phyloP scores from a whole-genome alignment of 2,888 invertebrate genomes.

The Sympetrum striolatum region DNA sequence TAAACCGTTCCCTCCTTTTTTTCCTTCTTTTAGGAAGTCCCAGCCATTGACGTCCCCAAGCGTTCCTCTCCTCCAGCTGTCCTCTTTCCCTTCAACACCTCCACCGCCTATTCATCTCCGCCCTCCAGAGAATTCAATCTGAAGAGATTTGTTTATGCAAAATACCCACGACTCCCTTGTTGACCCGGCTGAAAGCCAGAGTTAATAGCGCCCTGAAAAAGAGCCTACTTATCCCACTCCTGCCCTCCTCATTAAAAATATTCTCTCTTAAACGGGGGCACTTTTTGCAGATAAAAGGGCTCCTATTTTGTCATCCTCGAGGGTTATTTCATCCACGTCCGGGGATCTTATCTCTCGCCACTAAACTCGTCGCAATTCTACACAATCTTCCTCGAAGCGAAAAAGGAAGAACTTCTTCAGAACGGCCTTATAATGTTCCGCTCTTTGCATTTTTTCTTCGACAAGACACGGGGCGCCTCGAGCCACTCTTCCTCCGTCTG shows the following conservation, averaged over 20 bases:
- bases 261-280: slow-evolving; percentile 25
- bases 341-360: slow-evolving; percentile 18
- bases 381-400: slow-evolving; percentile 1
- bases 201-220: slow-evolving; percentile 27
- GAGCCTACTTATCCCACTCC: slow-evolving; percentile 9
- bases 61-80: background rate
- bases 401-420: background rate
- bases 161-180: slow-evolving; percentile 3
- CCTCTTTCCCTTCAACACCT: background rate
- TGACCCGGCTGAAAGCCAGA: slow-evolving; percentile 31
- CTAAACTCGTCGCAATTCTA: background rate
- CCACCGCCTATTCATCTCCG: background rate
- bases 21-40: background rate
- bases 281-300: slow-evolving; percentile 16
- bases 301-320: slow-evolving; percentile 39
- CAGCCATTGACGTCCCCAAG: background rate
- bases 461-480: background rate
- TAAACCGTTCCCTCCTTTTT: background rate
- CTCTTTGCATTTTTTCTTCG: background rate
- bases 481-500: background rate
- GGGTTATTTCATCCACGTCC: slow-evolving; percentile 19
- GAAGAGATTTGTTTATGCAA: slow-evolving; percentile 37
- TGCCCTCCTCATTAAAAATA: slow-evolving; percentile 15
- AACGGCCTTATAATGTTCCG: slow-evolving; percentile 20
- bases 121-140: slow-evolving; percentile 1